These are phyloP conservation scores for Chlorodrepanis virens DNA, from an alignment of 2,113 vertebrate species.

Conservation along the genomic window DNA sequence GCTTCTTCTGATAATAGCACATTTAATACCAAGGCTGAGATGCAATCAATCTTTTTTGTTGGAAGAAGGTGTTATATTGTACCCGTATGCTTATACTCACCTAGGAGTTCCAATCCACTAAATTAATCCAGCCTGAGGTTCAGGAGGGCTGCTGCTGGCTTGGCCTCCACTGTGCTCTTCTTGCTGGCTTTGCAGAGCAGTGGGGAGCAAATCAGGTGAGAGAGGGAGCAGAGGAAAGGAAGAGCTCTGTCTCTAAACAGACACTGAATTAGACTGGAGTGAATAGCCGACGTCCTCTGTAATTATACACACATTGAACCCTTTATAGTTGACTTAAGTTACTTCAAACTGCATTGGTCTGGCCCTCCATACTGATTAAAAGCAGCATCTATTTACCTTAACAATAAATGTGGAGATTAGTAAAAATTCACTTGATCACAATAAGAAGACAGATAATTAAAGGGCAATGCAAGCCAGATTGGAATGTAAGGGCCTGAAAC, in stretches of 20 bases:
- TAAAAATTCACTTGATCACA: conserved; percentile 75
- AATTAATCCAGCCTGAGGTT: neutral
- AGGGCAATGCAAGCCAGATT: conserved; percentile 72
- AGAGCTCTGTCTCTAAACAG: conserved; percentile 36
- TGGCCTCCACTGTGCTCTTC: neutral
- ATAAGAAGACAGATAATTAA: conserved; percentile 68
- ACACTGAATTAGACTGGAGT: conserved; percentile 56
- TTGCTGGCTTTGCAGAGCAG: neutral
- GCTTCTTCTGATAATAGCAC: conserved; percentile 60
- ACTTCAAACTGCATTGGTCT: conserved; percentile 62
- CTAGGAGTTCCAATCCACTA: neutral
- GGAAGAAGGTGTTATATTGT: conserved; percentile 11
- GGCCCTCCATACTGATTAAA: conserved; percentile 73
- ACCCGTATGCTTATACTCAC: neutral
- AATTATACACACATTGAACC: conserved; percentile 72
- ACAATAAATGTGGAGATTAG: conserved; percentile 75
- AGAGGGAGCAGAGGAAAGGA: neutral
- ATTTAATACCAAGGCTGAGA: conserved; percentile 58
- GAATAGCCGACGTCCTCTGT: conserved; percentile 64
- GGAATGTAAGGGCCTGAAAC: conserved; percentile 34
- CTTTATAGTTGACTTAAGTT: conserved; percentile 79
- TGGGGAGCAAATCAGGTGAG: neutral
- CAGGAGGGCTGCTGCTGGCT: neutral
- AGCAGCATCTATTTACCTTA: conserved; percentile 75
- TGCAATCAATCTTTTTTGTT: conserved; percentile 61